These are phyloP conservation scores for Sporophila hypoxantha DNA, from an alignment of 2,113 vertebrate genomes.

Conservation along the genomic window DNA sequence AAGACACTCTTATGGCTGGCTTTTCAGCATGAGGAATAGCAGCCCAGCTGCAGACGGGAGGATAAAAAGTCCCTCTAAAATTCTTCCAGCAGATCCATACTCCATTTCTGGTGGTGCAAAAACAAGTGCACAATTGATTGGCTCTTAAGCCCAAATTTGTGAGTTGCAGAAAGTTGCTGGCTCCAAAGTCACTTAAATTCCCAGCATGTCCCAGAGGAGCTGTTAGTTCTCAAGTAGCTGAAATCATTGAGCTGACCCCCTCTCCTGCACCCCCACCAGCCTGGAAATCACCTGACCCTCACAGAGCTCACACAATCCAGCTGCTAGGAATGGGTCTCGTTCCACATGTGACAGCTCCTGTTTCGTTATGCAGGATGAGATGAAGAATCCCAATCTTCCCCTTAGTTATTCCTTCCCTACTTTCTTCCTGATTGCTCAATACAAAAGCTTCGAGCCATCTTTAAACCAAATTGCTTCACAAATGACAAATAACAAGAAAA, in stretches of 20 bases:
- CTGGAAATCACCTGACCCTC: background rate
- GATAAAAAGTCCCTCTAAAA: slow-evolving; percentile 43
- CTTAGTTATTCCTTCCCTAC: slow-evolving; percentile 23
- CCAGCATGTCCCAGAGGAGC: background rate
- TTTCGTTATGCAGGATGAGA: background rate
- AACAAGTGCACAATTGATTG: slow-evolving; percentile 16
- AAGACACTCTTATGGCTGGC: background rate
- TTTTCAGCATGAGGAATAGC: slow-evolving; percentile 35
- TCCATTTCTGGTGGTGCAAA: slow-evolving; percentile 12
- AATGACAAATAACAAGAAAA: slow-evolving; percentile 68
- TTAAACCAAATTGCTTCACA: slow-evolving; percentile 56
- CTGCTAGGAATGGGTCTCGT: background rate
- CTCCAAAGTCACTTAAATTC: background rate
- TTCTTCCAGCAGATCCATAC: slow-evolving; percentile 23
- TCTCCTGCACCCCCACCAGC: background rate
- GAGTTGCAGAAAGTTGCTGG: background rate
- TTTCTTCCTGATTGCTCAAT: slow-evolving; percentile 39
- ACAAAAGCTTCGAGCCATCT: slow-evolving; percentile 50
- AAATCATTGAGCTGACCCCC: background rate
- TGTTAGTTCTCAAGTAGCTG: background rate
- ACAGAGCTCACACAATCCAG: background rate
- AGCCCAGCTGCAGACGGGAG: slow-evolving; percentile 9
- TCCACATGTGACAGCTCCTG: background rate
- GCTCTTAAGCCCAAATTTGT: slow-evolving; percentile 25
- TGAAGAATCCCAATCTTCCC: background rate